Base-by-base conservation (phyloP, 2,113 vertebrate genomes). In the Illadopsis cleaveri region DNA sequence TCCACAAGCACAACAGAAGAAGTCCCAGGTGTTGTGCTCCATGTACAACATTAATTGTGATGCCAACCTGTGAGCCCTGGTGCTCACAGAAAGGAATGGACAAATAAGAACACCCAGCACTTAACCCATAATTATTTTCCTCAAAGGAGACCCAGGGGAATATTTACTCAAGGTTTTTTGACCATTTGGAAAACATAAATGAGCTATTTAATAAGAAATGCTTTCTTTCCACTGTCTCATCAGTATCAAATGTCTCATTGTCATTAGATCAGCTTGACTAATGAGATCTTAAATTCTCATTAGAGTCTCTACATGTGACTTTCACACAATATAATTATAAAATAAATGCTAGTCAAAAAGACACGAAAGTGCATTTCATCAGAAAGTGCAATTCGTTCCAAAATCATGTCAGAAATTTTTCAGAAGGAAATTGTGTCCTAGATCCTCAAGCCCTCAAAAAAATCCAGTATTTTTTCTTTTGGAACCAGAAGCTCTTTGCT, bases 231-330 rank as follows among this genome's bases (percentile, higher is more conserved):
- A 58, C 22, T 78, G 7, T 21, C 37, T 90, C 91, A 65, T 82
- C 70, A 25, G 57, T 84, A 81, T 93, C 70, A 75, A 82, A 88
- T 60, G 8, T 45, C 85, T 92, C 86, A 68, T 30, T 82, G 54
- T 83, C 78, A 78, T 90, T 92, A 83, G 45, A 89, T 84, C 73
- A 93, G 84, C 60, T 51, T 85, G 51, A 79, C 87, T 94, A 93
- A 96, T 87, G 31, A 13, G 28, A 87, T 56, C n/a, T 66, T 85
- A 71, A 82, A 87, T 82, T 53, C 78, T 76, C 69, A 89, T 85
- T 89, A 78, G 20, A 20, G 53, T 28, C 40, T 50, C 47, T 54
- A 93, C 64, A 86, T 86, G 77, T 70, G 85, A 71, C 79, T 92
- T 82, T 80, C 66, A 79, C 54, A 69, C 21, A 76, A 57, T 35